Base-by-base conservation (phyloP, 30 jellyfish, hydroid and myxozoan species). In the Turritopsis dohrnii region DNA sequence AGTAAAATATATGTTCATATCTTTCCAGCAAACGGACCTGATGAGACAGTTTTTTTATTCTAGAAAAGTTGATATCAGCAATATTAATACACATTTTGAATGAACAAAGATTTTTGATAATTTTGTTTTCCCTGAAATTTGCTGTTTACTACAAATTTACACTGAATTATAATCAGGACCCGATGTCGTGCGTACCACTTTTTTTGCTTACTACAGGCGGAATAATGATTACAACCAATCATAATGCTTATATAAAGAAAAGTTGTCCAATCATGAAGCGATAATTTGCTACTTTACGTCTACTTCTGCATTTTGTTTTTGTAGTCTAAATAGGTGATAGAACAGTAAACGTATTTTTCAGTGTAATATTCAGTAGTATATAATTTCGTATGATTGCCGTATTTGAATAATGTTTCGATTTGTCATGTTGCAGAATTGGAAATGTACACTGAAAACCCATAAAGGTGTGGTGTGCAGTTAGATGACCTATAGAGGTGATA, bases 401-500 rank as follows among this genome's bases (percentile, higher is more conserved):
- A 69, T 27, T 69, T 1, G 30, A 69, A 0, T 27, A 69, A 69
- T 23, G 77, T n/a, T 69, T 69, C 30, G 31, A 69, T 69, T 69
- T 69, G 77, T 69, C 28, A 69, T 69, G 22, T 69, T 69, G 77
- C 30, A 27, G 77, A 69, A 69, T 69, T 27, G 30, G 77, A 69
- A 69, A 69, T 7, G 31, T 0, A 69, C 77, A 69, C 30, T 69
- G 8, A 69, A 69, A 69, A 69, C 31, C 31, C 77, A 69, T 69
- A 69, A 69, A 69, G 77, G 77, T 69, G 77, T 69, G 77, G 77
- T 69, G 77, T n/a, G 19, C 28, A 69, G 77, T 69, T 69, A n/a
- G 77, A 27, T 7, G 77, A 69, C 77, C 77, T 69, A 69, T 69
- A n/a, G 77, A 69, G 22, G 77, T 23, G 28, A 8, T 8, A 69